phyloP scores from a whole-genome alignment of 2,113 vertebrate species.

The Hippocampus comes region DNA sequence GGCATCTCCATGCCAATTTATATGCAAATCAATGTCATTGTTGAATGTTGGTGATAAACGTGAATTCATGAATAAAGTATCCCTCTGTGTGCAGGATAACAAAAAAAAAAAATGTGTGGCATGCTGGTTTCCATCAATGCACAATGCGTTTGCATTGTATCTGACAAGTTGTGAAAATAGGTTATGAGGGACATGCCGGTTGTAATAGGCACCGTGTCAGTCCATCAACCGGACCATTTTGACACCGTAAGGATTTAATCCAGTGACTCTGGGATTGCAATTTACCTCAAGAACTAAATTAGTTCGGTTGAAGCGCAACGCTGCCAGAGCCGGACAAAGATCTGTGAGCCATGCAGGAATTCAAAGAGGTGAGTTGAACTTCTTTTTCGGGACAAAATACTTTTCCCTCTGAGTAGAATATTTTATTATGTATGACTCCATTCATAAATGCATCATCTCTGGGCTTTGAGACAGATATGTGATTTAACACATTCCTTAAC shows the following conservation, averaged over 20 bases:
- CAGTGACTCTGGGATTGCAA: conserved; percentile 7
- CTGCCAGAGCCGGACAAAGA: background rate
- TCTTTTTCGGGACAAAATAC: background rate
- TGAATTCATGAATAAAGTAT: conserved; percentile 63
- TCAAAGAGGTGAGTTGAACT: conserved; percentile 12
- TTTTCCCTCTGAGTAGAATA: conserved; percentile 1
- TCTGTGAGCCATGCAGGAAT: conserved; percentile 1
- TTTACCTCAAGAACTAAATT: conserved; percentile 21
- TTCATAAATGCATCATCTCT: background rate
- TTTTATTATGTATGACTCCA: conserved; percentile 3
- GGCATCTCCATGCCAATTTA: conserved; percentile 60
- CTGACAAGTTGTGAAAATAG: conserved; percentile 36
- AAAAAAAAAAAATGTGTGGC: conserved; percentile 19
- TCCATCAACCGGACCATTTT: conserved; percentile 15
- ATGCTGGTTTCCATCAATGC: conserved; percentile 28
- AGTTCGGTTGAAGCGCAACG: conserved; percentile 6
- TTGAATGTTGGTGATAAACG: conserved; percentile 51
- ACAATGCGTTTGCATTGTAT: conserved; percentile 20
- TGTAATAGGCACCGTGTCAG: conserved; percentile 7
- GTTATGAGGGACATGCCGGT: conserved; percentile 28
- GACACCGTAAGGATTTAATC: conserved; percentile 16
- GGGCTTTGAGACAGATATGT: conserved; percentile 9
- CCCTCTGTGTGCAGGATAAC: conserved; percentile 10
- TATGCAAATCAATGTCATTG: conserved; percentile 64
- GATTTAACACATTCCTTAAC: background rate